A percentile compares a stretch with the other conserved stretches of the same genome.
Conservation (phyloP, 1,140 invertebrate genomes). For the Myzus persicae region DNA sequence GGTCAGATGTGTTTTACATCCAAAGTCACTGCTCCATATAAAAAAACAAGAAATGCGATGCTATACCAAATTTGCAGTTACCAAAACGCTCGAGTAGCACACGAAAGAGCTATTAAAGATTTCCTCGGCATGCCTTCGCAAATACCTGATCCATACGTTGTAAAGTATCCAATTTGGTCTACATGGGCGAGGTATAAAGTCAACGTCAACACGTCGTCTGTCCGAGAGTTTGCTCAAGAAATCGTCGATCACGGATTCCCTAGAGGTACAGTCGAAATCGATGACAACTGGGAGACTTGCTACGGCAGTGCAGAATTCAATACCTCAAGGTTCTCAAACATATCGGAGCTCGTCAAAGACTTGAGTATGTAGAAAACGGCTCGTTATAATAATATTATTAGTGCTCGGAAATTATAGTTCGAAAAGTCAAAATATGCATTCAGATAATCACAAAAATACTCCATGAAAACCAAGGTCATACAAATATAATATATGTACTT, state of each 20-base stretch:
- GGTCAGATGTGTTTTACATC: conserved; percentile 30
- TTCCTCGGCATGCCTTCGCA: conserved; percentile 70
- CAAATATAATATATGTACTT: too few relatives aligned
- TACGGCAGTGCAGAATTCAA: conserved; percentile 85
- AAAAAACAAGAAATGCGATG: conserved; percentile 63
- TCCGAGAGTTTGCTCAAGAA: conserved; percentile 75
- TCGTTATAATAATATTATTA: too few relatives aligned
- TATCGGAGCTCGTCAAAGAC: conserved; percentile 68
- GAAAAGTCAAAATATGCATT: too few relatives aligned
- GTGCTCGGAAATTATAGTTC: too few relatives aligned
- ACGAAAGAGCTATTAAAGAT: conserved; percentile 70
- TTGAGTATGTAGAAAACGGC: conserved; percentile 64
- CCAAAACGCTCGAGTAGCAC: conserved; percentile 69
- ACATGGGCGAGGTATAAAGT: conserved; percentile 86
- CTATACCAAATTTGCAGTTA: conserved; percentile 70
- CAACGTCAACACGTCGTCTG: conserved; percentile 73
- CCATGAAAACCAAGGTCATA: too few relatives aligned
- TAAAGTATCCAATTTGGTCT: conserved; percentile 79
- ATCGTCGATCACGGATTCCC: conserved; percentile 76
- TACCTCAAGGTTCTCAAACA: conserved; percentile 76
- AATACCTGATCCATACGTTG: conserved; percentile 75
- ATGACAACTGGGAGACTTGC: conserved; percentile 89
- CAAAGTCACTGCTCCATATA: background rate
- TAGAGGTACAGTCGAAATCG: conserved; percentile 86
- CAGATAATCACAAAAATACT: too few relatives aligned